These are phyloP conservation scores for Leucoptera coffeella DNA, from an alignment of 2,888 invertebrate species.

Conservation along the genomic window DNA sequence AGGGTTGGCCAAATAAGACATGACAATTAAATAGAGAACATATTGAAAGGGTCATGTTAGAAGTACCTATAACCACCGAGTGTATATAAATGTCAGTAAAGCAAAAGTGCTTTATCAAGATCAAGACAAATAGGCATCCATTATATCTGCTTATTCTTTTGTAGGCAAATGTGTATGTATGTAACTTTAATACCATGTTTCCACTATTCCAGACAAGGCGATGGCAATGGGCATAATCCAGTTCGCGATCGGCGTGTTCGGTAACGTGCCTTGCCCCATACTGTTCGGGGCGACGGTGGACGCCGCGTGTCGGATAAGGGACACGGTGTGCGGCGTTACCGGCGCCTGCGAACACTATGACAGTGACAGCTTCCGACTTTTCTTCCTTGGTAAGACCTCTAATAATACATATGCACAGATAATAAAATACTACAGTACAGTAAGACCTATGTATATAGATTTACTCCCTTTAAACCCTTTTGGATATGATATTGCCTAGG, in stretches of 20 bases:
- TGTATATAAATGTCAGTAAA: too few species aligned
- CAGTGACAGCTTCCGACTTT: constrained; percentile 72
- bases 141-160: too few species aligned
- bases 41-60: constrained; percentile 2
- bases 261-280: constrained; percentile 93
- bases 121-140: too few species aligned
- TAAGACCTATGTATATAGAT: too few species aligned
- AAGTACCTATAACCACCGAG: too few species aligned
- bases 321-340: constrained; percentile 69
- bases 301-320: constrained; percentile 85
- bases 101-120: too few species aligned
- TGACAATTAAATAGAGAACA: too few species aligned
- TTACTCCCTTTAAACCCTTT: too few species aligned
- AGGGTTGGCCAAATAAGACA: too few species aligned
- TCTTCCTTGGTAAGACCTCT: constrained; percentile 82
- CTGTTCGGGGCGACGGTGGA: constrained; percentile 90
- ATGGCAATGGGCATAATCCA: constrained; percentile 93
- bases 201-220: constrained; percentile 63
- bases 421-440: too few species aligned
- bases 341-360: constrained; percentile 89
- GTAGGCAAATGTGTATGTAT: not conserved
- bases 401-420: too few species aligned
- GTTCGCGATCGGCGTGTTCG: constrained; percentile 88
- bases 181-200: not conserved
- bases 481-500: too few species aligned